phyloP scores from a whole-genome alignment of 1,140 invertebrate species.

The Phortica variegata region DNA sequence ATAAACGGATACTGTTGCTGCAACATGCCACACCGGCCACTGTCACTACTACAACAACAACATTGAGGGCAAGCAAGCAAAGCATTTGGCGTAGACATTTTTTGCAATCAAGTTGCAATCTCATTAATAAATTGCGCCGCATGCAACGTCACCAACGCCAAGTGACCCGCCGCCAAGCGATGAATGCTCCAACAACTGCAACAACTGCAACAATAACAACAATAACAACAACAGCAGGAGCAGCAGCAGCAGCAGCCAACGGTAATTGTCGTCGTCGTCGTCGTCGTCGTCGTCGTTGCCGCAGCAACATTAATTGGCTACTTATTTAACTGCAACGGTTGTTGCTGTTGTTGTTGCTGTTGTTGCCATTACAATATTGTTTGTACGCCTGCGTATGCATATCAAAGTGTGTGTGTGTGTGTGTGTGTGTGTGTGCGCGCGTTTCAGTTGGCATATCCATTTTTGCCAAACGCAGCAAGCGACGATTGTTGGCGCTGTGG shows the following conservation, averaged over 20 bases:
- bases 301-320: conserved; percentile 49
- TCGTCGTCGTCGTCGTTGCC: conserved; percentile 10
- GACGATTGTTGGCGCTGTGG: conserved; percentile 47
- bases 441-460: conserved; percentile 25
- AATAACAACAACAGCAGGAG: conserved; percentile 28
- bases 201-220: too few species aligned
- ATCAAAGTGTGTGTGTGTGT: too few species aligned
- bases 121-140: conserved; percentile 56
- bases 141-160: conserved; percentile 29
- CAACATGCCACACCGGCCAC: conserved; percentile 6
- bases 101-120: conserved; percentile 51
- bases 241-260: conserved; percentile 3
- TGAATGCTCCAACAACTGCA: conserved; percentile 2
- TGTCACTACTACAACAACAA: conserved; percentile 31
- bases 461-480: conserved; percentile 23
- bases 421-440: too few species aligned
- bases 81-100: conserved; percentile 25
- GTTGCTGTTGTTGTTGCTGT: conserved; percentile 20
- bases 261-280: conserved; percentile 6
- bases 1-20: conserved; percentile 35
- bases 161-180: conserved; percentile 4
- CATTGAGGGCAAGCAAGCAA: too few species aligned
- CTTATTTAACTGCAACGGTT: conserved; percentile 21
- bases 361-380: conserved; percentile 15
- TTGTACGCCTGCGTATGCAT: too few species aligned